Conservation (phyloP, 92 coral and sea anemone genomes). For the Porites cylindrica region DNA sequence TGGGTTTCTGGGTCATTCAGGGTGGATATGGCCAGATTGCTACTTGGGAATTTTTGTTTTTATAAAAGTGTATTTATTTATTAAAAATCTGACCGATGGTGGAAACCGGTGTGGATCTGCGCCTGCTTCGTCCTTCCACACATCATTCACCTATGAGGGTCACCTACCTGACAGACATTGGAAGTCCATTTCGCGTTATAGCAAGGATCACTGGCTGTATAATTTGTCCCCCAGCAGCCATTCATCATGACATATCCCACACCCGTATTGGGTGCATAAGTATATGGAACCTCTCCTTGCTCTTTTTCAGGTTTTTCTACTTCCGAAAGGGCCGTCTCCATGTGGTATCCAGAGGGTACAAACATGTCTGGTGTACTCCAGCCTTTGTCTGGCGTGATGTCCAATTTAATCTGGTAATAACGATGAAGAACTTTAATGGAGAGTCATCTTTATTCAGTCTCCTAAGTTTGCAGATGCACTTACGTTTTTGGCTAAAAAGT, state of each 20-base stretch:
- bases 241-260: conserved; percentile 55
- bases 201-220: conserved; percentile 48
- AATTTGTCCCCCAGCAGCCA: conserved; percentile 63
- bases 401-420: conserved; percentile 28
- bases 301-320: conserved; percentile 21
- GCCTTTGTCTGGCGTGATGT: conserved; percentile 54
- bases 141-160: neutral
- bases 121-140: no score
- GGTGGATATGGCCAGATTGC: no score
- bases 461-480: neutral
- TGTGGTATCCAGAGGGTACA: conserved; percentile 54
- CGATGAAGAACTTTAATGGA: neutral
- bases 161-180: conserved; percentile 40
- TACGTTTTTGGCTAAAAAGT: conserved; percentile 39
- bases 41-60: no score
- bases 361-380: conserved; percentile 57
- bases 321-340: conserved; percentile 31
- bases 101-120: no score
- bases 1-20: no score
- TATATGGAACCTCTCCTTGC: conserved; percentile 35
- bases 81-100: no score
- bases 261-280: conserved; percentile 48
- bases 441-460: neutral
- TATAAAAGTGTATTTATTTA: no score
- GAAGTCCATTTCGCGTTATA: conserved; percentile 32